phyloP scores from a whole-genome alignment of 1,140 invertebrate species.

The Caenorhabditis brenneri region DNA sequence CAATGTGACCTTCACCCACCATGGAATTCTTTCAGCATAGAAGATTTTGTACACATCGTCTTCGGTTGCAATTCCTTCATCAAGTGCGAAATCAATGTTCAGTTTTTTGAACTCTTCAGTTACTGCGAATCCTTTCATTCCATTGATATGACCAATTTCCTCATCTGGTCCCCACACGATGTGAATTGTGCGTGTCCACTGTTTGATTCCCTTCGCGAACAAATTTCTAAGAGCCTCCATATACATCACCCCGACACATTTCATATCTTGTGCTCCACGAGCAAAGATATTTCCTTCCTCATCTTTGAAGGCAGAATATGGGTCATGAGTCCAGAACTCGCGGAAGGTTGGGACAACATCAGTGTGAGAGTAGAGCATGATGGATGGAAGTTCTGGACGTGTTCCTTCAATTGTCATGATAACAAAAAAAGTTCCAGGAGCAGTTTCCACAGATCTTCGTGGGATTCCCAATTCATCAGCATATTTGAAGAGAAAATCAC shows the following conservation, averaged over 20 bases:
- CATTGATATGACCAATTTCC: constrained; percentile 84
- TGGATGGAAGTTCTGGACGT: constrained; percentile 77
- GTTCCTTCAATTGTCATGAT: constrained; percentile 83
- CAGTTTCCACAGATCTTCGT: constrained; percentile 63
- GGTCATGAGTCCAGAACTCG: constrained; percentile 82
- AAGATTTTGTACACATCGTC: constrained; percentile 78
- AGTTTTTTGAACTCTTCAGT: constrained; percentile 81
- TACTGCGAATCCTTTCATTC: constrained; percentile 83
- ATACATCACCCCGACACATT: constrained; percentile 82
- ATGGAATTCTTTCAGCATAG: constrained; percentile 80
- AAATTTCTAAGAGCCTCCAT: constrained; percentile 80
- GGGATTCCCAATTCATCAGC: constrained; percentile 41
- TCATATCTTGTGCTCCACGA: constrained; percentile 84
- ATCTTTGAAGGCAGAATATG: constrained; percentile 81
- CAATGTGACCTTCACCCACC: constrained; percentile 77
- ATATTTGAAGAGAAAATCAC: constrained; percentile 35
- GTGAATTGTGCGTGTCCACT: constrained; percentile 77
- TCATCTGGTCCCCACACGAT: constrained; percentile 88
- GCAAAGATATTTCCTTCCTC: constrained; percentile 83
- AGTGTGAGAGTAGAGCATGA: constrained; percentile 90
- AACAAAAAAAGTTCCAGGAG: constrained; percentile 79
- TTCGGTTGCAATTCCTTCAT: constrained; percentile 77
- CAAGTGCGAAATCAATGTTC: constrained; percentile 87
- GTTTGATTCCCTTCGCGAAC: constrained; percentile 74
- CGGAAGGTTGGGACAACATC: constrained; percentile 90